These are phyloP conservation scores for Tiphia femorata DNA, from an alignment of 2,888 invertebrate genomes.

Conservation along the genomic window DNA sequence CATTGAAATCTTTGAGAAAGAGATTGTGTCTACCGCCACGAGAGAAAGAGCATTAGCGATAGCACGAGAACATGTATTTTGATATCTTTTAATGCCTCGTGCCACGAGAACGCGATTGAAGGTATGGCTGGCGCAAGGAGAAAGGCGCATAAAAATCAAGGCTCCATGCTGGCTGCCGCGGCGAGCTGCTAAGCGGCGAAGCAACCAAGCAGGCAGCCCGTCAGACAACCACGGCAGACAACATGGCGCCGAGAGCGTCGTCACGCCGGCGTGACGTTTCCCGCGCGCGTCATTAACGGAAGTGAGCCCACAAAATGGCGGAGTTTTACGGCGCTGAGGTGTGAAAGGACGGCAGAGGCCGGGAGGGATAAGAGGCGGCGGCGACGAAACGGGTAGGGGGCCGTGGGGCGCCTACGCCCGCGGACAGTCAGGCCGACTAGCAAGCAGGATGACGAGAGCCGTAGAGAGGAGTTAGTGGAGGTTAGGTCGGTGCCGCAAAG, in stretches of 20 bases:
- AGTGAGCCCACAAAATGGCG: constrained; percentile 67
- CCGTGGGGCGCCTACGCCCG: constrained; percentile 24
- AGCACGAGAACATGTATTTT: too few relatives aligned
- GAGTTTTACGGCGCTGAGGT: constrained; percentile 57
- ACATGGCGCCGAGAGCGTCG: constrained; percentile 66
- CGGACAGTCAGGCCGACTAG: constrained; percentile 36
- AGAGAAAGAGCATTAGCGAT: too few relatives aligned
- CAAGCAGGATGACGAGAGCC: constrained; percentile 38
- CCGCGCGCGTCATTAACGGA: constrained; percentile 66
- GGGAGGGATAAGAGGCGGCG: constrained; percentile 13
- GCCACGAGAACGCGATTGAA: too few relatives aligned
- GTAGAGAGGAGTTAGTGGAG: constrained; percentile 40
- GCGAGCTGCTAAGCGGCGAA: constrained; percentile 29
- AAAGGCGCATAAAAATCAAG: constrained; percentile 49
- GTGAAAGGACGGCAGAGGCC: constrained; percentile 42
- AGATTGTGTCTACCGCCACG: too few relatives aligned
- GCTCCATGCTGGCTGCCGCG: constrained; percentile 62
- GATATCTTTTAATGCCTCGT: too few relatives aligned
- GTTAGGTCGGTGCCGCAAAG: constrained; percentile 55
- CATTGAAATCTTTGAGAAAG: too few relatives aligned
- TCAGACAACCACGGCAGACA: constrained; percentile 63
- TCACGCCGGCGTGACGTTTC: constrained; percentile 62
- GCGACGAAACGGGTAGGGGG: constrained; percentile 26
- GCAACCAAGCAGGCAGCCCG: constrained; percentile 42
- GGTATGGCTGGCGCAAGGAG: constrained; percentile 22